These are phyloP conservation scores for Sarotherodon lohbergeri DNA, from an alignment of 2,113 vertebrate genomes.

Conservation along the genomic window DNA sequence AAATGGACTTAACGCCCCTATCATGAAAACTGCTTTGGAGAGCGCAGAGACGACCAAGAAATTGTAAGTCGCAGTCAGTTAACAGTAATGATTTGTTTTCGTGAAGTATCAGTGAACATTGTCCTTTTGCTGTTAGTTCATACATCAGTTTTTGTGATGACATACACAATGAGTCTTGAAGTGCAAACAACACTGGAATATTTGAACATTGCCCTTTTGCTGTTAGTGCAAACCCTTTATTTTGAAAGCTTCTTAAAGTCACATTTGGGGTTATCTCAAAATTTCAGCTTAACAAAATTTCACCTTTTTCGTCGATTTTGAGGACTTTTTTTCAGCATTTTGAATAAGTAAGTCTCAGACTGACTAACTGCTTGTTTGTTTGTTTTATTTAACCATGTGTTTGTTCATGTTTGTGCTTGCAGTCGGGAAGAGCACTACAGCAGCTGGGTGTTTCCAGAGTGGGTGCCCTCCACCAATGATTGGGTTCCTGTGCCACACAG, in stretches of 20 bases:
- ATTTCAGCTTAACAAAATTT: neutral
- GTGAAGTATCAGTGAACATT: neutral
- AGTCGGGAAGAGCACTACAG: constrained; percentile 81
- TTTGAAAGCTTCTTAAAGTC: neutral
- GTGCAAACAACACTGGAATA: neutral
- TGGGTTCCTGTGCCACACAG: constrained; percentile 80
- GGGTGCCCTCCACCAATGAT: constrained; percentile 77
- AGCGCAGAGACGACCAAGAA: constrained; percentile 72
- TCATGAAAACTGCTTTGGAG: constrained; percentile 77
- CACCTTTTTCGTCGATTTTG: rapidly evolving
- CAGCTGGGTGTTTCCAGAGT: constrained; percentile 85
- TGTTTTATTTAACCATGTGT: neutral
- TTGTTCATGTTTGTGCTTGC: neutral
- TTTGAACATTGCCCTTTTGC: neutral
- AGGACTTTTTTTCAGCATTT: rapidly evolving
- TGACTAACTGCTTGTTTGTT: neutral
- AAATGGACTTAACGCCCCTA: constrained; percentile 74
- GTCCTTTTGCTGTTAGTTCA: neutral
- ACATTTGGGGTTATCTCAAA: neutral
- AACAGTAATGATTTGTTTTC: neutral
- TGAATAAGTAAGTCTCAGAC: neutral
- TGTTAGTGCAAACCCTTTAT: neutral
- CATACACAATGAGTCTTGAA: neutral
- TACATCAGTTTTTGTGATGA: neutral
- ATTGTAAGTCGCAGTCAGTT: constrained; percentile 71